phyloP scores from a whole-genome alignment of 2,888 invertebrate genomes.

The Taphrorychus bicolor region DNA sequence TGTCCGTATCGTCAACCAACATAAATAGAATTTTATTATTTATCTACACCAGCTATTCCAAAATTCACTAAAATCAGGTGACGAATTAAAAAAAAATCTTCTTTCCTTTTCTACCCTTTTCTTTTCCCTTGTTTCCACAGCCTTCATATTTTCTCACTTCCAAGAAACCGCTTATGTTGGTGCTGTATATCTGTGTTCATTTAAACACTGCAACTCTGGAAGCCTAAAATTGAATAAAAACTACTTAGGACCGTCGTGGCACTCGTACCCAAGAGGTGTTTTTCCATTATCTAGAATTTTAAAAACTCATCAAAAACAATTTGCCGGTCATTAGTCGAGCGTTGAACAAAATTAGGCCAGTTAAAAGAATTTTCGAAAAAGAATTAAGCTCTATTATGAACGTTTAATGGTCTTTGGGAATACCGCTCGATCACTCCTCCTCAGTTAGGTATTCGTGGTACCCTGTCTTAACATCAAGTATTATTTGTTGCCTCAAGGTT shows the following conservation, averaged over 20 bases:
- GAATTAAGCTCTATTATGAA: slow-evolving; percentile 27
- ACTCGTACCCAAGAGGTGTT: slow-evolving; percentile 21
- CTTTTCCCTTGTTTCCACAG: no score
- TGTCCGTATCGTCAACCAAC: no score
- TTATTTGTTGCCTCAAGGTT: neutral
- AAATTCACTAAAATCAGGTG: no score
- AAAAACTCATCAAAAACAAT: slow-evolving; percentile 34
- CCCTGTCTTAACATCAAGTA: no score
- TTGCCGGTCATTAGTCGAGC: slow-evolving; percentile 28
- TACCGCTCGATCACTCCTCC: neutral
- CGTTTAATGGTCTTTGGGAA: slow-evolving; percentile 11
- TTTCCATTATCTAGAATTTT: slow-evolving; percentile 32
- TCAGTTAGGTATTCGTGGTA: neutral
- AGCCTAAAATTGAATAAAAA: slow-evolving; percentile 17
- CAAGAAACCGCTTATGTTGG: no score
- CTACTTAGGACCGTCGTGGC: slow-evolving; percentile 10
- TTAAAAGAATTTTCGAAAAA: slow-evolving; percentile 21
- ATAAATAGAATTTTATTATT: no score
- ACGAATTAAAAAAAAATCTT: no score
- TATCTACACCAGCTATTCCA: no score
- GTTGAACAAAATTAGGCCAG: slow-evolving; percentile 19
- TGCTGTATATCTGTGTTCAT: no score
- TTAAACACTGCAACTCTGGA: neutral
- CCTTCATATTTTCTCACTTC: no score
- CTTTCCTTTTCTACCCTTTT: no score